Evolutionary conservation across 2,113 vertebrate species (phyloP), one percentile per base, ranked within the genome.

Genomic region (Benitochromis conjunctus): DNA sequence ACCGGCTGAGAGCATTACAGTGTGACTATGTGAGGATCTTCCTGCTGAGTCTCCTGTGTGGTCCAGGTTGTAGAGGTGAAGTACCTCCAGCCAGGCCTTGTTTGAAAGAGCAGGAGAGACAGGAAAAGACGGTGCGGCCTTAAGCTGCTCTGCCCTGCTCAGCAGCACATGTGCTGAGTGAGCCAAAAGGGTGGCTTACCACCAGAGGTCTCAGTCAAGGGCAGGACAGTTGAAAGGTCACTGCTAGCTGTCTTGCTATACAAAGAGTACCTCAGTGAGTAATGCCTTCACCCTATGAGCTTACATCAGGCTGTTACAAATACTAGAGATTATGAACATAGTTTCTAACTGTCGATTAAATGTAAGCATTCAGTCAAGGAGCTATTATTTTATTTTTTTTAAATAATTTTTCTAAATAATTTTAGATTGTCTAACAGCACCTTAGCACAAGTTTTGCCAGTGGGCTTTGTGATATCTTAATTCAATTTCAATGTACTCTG

Each of bases 121-220:
- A 82, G 89, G 86, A 81, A 90, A 82, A 92, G 91, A 89, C 76
- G 38, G 90, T 7, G 80, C 78, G 76, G 93, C 93, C 82, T 89
- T 95, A 96, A 96, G 95, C 95, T 91, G 92, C 94, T 96, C 94
- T 95, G 88, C 80, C 87, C 92, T 79, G 91, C 94, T 95, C 92
- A 96, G 94, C 94, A 93, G 93, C 92, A 91, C 93, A 93, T 96
- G 95, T 95, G 95, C 95, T 95, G 96, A 96, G 93, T 94, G 92
- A 93, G 94, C 93, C 92, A 89, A 93, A 95, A 48, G 78, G 88
- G 88, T 92, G 94, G 96, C 95, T 96, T 96, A 96, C 93, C 86
- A 92, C 90, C 92, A 93, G 91, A 94, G 95, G 95, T 96, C 95
- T 91, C 91, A 86, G 90, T 92, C 96, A 96, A 96, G 95, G 96